Conservation (phyloP, 2,113 vertebrate genomes). For the Speoplatyrhinus poulsoni region DNA sequence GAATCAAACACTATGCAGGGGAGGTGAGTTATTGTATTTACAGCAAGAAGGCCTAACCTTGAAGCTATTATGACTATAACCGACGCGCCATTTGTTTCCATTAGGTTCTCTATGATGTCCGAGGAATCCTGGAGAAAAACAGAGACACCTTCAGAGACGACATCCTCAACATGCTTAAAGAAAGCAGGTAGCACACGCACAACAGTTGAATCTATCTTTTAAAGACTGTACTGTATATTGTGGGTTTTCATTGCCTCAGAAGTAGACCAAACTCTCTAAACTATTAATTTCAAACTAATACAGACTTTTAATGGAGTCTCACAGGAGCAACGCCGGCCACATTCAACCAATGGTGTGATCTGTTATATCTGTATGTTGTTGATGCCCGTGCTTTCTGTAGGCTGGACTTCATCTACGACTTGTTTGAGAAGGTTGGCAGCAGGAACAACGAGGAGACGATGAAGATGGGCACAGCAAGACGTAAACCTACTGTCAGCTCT, state of each 20-base stretch:
- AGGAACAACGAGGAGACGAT: conserved; percentile 84
- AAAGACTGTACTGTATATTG: background rate
- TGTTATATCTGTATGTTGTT: background rate
- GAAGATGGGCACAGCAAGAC: conserved; percentile 91
- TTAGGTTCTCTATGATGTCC: conserved; percentile 87
- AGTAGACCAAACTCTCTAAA: too few relatives aligned
- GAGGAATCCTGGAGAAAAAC: conserved; percentile 90
- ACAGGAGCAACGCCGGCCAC: background rate
- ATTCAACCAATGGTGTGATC: background rate
- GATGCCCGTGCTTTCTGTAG: conserved; percentile 59
- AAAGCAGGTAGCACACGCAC: conserved; percentile 81
- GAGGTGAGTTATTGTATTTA: conserved; percentile 73
- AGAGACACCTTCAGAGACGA: conserved; percentile 93
- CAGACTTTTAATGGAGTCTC: background rate
- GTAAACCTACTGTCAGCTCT: conserved; percentile 91
- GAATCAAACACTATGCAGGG: conserved; percentile 91
- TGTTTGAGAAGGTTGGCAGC: conserved; percentile 90
- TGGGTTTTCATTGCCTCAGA: background rate
- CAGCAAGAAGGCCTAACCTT: background rate
- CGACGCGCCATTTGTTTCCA: background rate
- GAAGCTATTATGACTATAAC: background rate
- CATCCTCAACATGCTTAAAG: conserved; percentile 90
- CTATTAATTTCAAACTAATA: too few relatives aligned
- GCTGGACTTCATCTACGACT: conserved; percentile 92
- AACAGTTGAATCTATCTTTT: too few relatives aligned